Evolutionary conservation across 2,888 invertebrate species (phyloP).

Genomic region (Drosophila nr. perissopoda): DNA sequence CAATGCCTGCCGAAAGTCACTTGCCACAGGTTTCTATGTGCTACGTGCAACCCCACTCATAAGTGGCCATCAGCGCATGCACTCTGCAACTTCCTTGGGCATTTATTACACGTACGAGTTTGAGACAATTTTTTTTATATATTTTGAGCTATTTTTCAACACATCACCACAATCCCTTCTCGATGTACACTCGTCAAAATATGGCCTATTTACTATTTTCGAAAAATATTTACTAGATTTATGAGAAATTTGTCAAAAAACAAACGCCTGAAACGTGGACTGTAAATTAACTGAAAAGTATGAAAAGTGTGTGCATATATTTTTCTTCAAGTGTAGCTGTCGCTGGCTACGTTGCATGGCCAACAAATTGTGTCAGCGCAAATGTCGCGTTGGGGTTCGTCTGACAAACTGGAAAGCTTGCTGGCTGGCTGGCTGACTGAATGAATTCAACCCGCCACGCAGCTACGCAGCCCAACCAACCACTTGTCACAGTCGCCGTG

Average conservation of each 20-base stretch:
- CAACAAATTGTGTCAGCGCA: slow-evolving; percentile 70
- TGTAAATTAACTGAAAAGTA: background rate
- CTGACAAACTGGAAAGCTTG: slow-evolving; percentile 57
- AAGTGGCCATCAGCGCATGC: slow-evolving; percentile 46
- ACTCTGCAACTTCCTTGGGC: slow-evolving; percentile 19
- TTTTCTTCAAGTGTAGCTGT: slow-evolving; percentile 3
- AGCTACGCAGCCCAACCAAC: slow-evolving; percentile 34
- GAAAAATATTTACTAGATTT: background rate
- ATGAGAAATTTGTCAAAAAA: background rate
- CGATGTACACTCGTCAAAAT: background rate
- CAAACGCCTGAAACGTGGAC: background rate
- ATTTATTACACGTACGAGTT: slow-evolving; percentile 31
- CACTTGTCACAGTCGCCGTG: slow-evolving; percentile 53
- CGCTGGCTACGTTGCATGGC: background rate
- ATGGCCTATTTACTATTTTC: background rate
- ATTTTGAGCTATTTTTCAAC: slow-evolving; percentile 34
- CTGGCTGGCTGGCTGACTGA: background rate
- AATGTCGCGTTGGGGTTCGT: slow-evolving; percentile 38
- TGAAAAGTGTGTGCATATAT: background rate
- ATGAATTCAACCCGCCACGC: slow-evolving; percentile 7
- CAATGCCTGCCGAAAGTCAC: slow-evolving; percentile 32
- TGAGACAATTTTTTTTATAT: slow-evolving; percentile 6
- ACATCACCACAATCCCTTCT: background rate
- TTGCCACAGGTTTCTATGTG: slow-evolving; percentile 16
- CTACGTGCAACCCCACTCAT: slow-evolving; percentile 6